Evolutionary conservation across 2,797 vertebrate genomes (phyloP), one percentile per base, ranked within the genome.

Genomic region (Gymnodraco acuticeps): DNA sequence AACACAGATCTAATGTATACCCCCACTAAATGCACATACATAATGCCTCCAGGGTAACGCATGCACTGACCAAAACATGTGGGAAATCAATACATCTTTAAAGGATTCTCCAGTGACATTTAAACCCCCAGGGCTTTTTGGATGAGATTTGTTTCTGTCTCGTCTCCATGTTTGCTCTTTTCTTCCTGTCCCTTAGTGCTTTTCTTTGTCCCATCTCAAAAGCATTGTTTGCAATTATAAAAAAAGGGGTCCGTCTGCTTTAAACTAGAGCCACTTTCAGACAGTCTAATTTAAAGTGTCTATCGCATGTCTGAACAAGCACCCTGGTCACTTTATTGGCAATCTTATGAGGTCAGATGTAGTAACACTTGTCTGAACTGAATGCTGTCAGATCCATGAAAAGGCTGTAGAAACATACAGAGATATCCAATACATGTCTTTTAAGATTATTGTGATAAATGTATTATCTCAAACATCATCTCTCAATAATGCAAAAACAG

Each of bases 81-180:
- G 5, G 56, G 51, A 69, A 82, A 84, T 81, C 81, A 84, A 86
- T 82, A 67, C 31, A 20, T 20, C 15, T 55, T 77, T 43, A 55
- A 75, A 65, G 4, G 55, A 62, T 66, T 67, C 77, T 72, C 17
- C 70, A 67, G 41, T n/a, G 45, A 13, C 72, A 50, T 62, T 64
- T 59, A 50, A 64, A 47, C 54, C 53, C 52, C 1, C 43, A 11
- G 38, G 64, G 10, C 76, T 33, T 38, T 11, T 15, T 60, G 27
- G 17, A 52, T 8, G 10, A 53, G n/a, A 20, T n/a, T 54, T 41
- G 46, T 38, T 52, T 15, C 8, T n/a, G 3, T 2, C 1, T 43
- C 33, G 5, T 65, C 55, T 71, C 41, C 42, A 12, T 59, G 31
- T 51, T 69, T 66, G 20, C n/a, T 20, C n/a, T 4, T 45, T 8